Evolutionary conservation across 2,113 vertebrate species (phyloP), one percentile per base, ranked within the genome.

Genomic region (Casuarius casuarius): DNA sequence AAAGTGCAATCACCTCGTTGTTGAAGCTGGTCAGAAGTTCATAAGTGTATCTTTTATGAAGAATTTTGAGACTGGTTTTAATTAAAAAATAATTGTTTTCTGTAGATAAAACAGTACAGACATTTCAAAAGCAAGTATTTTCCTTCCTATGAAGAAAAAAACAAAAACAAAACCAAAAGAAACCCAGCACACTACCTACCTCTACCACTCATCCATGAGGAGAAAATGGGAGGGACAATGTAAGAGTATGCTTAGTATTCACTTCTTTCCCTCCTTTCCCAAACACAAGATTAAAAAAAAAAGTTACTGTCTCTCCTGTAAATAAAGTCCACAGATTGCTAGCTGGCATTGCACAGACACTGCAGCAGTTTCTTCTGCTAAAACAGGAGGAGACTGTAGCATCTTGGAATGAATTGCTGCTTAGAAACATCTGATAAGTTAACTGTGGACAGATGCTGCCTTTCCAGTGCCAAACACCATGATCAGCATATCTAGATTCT

Each of bases 291-390:
- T 8, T 38, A 78, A 58, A 9, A 63, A 65, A 66, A 22, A 63
- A 38, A 28, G 61, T 25, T 38, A 91, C 11, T 17, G 65, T 65
- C 46, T 84, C 68, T 92, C 61, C 46, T 86, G 54, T 52, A 95
- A 90, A 90, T 65, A n/a, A 92, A 93, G n/a, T 14, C n/a, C 31
- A 71, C 40, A 35, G 18, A 91, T 7, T 85, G 78, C 66, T 76
- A 87, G 49, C 46, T 95, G 65, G 72, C 88, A 84, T 23, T 85
- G 82, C 5, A 0, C n/a, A 90, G 56, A 28, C 81, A 56, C 72
- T 94, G 93, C 95, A 89, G 93, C 58, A 75, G 28, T 93, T 82
- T 93, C 71, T 92, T 85, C 88, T 96, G 95, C 88, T 88, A 96
- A 95, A 89, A 1, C 68, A 89, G 68, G 72, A 95, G 62, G 70